Evolutionary conservation across 2,888 invertebrate species (phyloP).

Genomic region (Cecidostiba fungosa): DNA sequence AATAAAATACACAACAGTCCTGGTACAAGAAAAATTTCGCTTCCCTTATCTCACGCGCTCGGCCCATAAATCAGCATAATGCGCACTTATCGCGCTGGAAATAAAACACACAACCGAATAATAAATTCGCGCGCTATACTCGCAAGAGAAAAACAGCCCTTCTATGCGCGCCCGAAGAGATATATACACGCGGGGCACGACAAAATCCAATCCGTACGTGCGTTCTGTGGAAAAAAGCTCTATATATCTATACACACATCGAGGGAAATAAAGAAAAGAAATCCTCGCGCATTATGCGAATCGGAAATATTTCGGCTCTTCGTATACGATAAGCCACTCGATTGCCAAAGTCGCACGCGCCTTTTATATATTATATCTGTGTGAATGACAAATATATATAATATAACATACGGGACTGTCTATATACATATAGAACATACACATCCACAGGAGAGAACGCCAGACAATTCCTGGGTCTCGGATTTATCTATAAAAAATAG

Average conservation of each 20-base stretch:
- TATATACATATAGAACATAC: background rate
- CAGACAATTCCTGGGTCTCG: background rate
- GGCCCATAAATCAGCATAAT: slow-evolving; percentile 50
- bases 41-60: slow-evolving; percentile 40
- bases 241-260: background rate
- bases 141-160: background rate
- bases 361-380: background rate
- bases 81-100: slow-evolving; percentile 57
- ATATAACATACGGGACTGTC: background rate
- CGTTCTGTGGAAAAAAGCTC: background rate
- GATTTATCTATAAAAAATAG: slow-evolving; percentile 26
- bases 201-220: slow-evolving; percentile 24
- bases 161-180: background rate
- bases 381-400: background rate
- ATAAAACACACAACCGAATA: slow-evolving; percentile 48
- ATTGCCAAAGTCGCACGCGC: slow-evolving; percentile 35
- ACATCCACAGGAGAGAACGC: background rate
- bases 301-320: slow-evolving; percentile 38
- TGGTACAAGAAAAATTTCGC: background rate
- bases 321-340: slow-evolving; percentile 40
- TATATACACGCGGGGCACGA: background rate
- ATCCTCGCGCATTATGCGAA: slow-evolving; percentile 27
- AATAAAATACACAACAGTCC: background rate
- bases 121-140: slow-evolving; percentile 38
- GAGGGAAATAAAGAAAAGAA: background rate